Base-by-base conservation (phyloP, 2,888 invertebrate genomes). In the Mechanitis mazaeus region DNA sequence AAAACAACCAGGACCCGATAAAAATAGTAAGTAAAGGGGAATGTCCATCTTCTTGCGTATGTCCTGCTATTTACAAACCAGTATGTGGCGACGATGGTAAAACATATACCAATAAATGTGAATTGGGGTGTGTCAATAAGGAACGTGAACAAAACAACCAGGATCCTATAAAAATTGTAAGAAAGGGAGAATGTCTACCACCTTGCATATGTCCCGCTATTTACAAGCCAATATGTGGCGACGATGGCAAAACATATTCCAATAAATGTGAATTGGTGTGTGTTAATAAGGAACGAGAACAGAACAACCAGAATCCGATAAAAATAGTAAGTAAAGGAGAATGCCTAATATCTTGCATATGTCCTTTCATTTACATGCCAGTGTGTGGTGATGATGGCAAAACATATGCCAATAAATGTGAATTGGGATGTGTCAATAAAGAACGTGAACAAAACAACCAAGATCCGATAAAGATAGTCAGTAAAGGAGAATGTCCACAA, bases 61-160 rank as follows among this genome's bases (percentile, higher is more conserved):
- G 53, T 33, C n/a, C 46, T 20, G 3, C 42, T 20, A 31, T 55
- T 28, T 55, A 58, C 1, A 12, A 33, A 5, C 59, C 60, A 1
- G 71, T 75, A 0, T 77, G 73, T 28, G 75, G 77, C 12, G 69
- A 69, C 1, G 72, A 77, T 42, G 62, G 58, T 3, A 56, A 62
- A n/a, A 65, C 65, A 31, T 67, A 67, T 57, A 42, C 33, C 2
- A 65, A 57, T 55, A 3, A 35, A 42, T 69, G 69, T 33, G 31
- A 59, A 61, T 54, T 72, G n/a, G 46, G 64, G 5, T 71, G 72
- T 45, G 65, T 67, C 55, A 73, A 68, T 54, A 47, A 62, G 55
- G 56, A 46, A 31, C 54, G 63, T 20, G 55, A 53, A 42, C 45
- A 54, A 20, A 57, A 56, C 20, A 60, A 60, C 5, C 31, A 60